phyloP scores from a whole-genome alignment of 37 sponge, comb jelly and placozoan genomes.

The Beroe forskalii region DNA sequence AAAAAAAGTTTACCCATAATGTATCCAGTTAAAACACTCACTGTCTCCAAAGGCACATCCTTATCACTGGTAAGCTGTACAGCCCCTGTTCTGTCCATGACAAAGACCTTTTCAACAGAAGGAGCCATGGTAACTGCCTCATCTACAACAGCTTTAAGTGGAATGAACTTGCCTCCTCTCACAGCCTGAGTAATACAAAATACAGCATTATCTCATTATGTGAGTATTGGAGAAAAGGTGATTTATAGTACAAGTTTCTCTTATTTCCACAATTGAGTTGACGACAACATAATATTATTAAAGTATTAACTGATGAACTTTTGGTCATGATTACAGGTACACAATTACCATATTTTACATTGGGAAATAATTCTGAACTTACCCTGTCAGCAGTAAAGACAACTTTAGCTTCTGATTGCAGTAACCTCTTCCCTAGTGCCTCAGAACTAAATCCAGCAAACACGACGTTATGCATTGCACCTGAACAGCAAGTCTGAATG shows the following conservation, averaged over 20 bases:
- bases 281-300: no score
- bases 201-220: no score
- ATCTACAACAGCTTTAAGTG: slow-evolving; percentile 82
- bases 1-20: no score
- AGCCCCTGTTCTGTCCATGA: slow-evolving; percentile 79
- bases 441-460: slow-evolving; percentile 97
- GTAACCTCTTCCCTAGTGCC: slow-evolving; percentile 79
- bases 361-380: no score
- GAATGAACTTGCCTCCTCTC: slow-evolving; percentile 84
- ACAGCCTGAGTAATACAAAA: slow-evolving; percentile 71
- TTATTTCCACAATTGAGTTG: no score
- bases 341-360: no score
- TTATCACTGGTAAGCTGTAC: slow-evolving; percentile 71
- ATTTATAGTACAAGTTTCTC: no score
- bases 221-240: no score
- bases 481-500: no score
- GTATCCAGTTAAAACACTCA: no score
- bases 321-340: no score
- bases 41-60: slow-evolving; percentile 80
- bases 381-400: slow-evolving; percentile 82
- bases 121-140: slow-evolving; percentile 75
- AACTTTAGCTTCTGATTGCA: slow-evolving; percentile 75
- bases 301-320: no score
- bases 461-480: slow-evolving; percentile 74
- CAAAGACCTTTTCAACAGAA: slow-evolving; percentile 79